Conservation (phyloP, 2,113 vertebrate genomes). For the Pelecanoides urinatrix region DNA sequence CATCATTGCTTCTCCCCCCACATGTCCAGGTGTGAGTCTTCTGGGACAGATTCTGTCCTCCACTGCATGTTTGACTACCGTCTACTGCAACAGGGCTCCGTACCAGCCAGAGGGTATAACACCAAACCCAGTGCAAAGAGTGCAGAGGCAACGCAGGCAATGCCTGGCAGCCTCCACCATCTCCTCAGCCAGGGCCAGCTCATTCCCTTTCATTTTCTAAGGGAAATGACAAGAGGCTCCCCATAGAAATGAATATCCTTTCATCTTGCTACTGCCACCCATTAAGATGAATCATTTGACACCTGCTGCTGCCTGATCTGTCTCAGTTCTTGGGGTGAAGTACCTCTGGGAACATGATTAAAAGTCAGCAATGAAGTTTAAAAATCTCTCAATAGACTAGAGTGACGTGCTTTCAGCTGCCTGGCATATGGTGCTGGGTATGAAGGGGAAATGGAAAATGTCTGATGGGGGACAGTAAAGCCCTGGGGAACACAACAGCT, state of each 20-base stretch:
- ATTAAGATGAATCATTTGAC: constrained; percentile 34
- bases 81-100: neutral
- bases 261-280: neutral
- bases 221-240: neutral
- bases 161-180: neutral
- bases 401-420: neutral
- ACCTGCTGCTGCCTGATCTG: constrained; percentile 15
- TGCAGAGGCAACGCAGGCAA: neutral
- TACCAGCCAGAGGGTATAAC: neutral
- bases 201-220: neutral
- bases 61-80: neutral
- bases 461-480: neutral
- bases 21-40: neutral
- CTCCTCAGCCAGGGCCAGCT: neutral
- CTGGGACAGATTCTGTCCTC: neutral
- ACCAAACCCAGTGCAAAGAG: neutral
- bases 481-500: neutral
- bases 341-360: constrained; percentile 20
- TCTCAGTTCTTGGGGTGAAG: constrained; percentile 34
- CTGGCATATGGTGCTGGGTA: neutral
- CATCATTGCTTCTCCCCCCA: neutral
- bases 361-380: constrained; percentile 33
- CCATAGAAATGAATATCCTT: constrained; percentile 1
- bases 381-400: neutral
- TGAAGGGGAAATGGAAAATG: neutral